phyloP scores from a whole-genome alignment of 2,113 vertebrate genomes.

The Myiozetetes cayanensis region DNA sequence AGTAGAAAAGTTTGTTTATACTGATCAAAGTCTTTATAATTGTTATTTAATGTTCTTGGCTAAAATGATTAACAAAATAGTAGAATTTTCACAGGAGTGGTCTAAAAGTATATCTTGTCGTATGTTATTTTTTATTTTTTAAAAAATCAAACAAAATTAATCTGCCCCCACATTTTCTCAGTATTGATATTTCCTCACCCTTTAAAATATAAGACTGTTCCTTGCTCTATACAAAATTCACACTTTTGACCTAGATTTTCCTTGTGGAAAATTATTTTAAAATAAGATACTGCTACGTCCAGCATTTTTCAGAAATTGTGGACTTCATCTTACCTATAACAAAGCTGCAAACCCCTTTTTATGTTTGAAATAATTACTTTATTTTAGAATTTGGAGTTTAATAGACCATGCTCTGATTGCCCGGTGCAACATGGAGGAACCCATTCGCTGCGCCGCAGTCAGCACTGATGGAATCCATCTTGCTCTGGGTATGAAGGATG shows the following conservation, averaged over 20 bases:
- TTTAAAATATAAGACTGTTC: neutral
- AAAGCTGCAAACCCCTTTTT: neutral
- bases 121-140: neutral
- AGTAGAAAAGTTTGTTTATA: neutral
- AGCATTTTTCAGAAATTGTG: neutral
- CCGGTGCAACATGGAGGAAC: constrained; percentile 98
- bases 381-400: constrained; percentile 93
- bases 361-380: neutral
- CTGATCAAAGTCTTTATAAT: neutral
- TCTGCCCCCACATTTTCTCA: neutral
- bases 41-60: neutral
- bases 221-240: neutral
- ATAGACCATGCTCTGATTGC: constrained; percentile 96
- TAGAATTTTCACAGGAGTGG: neutral
- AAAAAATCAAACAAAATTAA: neutral
- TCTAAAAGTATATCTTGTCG: neutral
- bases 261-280: neutral
- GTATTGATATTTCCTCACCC: rapidly evolving
- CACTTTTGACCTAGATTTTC: neutral
- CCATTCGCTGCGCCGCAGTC: constrained; percentile 93
- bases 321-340: neutral
- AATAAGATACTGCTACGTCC: neutral
- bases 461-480: constrained; percentile 96
- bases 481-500: constrained; percentile 97
- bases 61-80: neutral